Percentiles rank a stretch among this genome's conserved stretches.
Conservation (phyloP, 2,888 invertebrate genomes). For the Melitaea athalia region DNA sequence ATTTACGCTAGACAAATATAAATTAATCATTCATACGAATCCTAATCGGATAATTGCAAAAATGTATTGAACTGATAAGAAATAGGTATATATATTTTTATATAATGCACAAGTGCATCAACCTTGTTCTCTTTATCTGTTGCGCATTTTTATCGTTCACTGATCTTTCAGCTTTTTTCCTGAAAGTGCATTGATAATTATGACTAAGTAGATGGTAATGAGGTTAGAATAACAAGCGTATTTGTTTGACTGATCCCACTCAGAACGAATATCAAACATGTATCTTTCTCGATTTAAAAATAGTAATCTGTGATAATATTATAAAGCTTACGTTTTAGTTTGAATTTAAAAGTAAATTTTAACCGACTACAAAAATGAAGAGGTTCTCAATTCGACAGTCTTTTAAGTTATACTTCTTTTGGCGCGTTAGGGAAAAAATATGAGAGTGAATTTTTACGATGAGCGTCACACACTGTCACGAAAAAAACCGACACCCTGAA, state of each 20-base stretch:
- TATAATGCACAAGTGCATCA: conserved; percentile 34
- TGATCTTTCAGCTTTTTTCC: conserved; percentile 49
- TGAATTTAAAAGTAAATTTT: too few relatives aligned
- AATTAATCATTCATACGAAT: not conserved
- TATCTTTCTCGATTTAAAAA: not conserved
- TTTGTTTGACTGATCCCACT: not conserved
- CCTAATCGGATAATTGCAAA: not conserved
- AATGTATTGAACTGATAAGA: not conserved
- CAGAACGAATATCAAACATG: not conserved
- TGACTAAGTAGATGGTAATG: conserved; percentile 34
- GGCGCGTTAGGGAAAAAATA: too few relatives aligned
- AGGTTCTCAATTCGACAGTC: too few relatives aligned
- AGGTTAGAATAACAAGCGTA: conserved; percentile 22
- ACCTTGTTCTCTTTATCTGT: conserved; percentile 43
- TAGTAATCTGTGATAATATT: too few relatives aligned
- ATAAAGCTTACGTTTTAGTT: not conserved
- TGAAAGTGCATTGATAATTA: conserved; percentile 48
- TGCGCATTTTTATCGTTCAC: conserved; percentile 52
- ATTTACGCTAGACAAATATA: not conserved
- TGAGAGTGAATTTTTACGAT: too few relatives aligned
- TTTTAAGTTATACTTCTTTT: too few relatives aligned
- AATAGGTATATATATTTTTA: conserved; percentile 18
- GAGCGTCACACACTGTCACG: too few relatives aligned
- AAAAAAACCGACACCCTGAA: too few relatives aligned
- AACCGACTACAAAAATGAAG: too few relatives aligned